Evolutionary conservation across 2,888 invertebrate genomes (phyloP), one percentile per base, ranked within the genome.

Genomic region (Athalia rosae): DNA sequence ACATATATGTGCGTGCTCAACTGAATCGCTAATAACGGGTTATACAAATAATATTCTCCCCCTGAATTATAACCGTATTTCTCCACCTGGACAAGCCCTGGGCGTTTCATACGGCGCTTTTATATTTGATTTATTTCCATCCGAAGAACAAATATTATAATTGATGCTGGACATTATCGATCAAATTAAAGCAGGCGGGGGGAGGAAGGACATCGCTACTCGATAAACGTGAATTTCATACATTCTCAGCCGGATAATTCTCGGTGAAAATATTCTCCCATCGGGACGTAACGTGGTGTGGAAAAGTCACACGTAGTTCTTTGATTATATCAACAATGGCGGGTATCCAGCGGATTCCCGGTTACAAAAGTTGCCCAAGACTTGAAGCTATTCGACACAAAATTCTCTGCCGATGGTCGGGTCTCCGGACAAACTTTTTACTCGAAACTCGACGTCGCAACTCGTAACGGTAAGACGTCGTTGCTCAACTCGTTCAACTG

Each of bases 401-500:
- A 69, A 73, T 73, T 73, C 53, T 28, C 59, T 28, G 28, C 28
- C 28, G 28, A 28, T 2, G 28, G 28, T 71, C 47, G 8, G 58
- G 58, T 59, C 28, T 50, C 48, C 48, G 77, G 62, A 56, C 8
- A 9, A n/a, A 43, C 50, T 71, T 77, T 74, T 74, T 59, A 59
- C 62, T 61, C 9, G 5, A 28, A 15, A 53, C n/a, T n/a, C 41
- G 50, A n/a, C 69, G 69, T 53, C 69, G 56, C 28, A 53, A 28
- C 7, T 69, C n/a, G 53, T 69, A 69, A 69, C 69, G 69, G 69
- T 58, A 69, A 43, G 15, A 53, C n/a, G 50, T 7, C 73, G 50
- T 77, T 77, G 63, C 77, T 63, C 61, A 77, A 77, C 69, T 74
- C 15, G 63, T 28, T 15, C 61, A 47, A 69, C 71, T 67, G 67